These are phyloP conservation scores for Microcebus griseorufus DNA, from an alignment of 2,113 vertebrate genomes.

Conservation along the genomic window DNA sequence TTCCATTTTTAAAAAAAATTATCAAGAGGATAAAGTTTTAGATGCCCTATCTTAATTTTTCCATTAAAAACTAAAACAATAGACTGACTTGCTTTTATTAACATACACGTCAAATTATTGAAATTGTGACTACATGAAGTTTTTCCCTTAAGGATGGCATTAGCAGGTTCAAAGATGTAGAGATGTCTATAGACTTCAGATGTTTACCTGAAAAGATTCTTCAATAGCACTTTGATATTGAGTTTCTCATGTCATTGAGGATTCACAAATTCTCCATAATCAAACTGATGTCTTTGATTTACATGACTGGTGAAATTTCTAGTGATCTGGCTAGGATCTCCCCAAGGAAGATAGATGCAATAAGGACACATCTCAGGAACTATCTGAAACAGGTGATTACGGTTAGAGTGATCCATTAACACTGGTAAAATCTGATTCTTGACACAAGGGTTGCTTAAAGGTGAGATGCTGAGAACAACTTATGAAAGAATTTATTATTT, in stretches of 20 bases:
- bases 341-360: slow-evolving; percentile 90
- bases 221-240: slow-evolving; percentile 88
- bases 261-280: slow-evolving; percentile 89
- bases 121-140: slow-evolving; percentile 65
- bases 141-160: slow-evolving; percentile 78
- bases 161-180: slow-evolving; percentile 72
- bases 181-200: slow-evolving; percentile 76
- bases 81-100: slow-evolving; percentile 81
- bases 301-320: slow-evolving; percentile 90
- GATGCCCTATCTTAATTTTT: slow-evolving; percentile 53
- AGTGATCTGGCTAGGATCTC: slow-evolving; percentile 88
- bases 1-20: not conserved
- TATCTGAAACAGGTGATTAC: slow-evolving; percentile 86
- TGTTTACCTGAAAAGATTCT: slow-evolving; percentile 86
- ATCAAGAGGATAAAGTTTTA: slow-evolving; percentile 46
- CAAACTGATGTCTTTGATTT: slow-evolving; percentile 89
- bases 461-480: slow-evolving; percentile 83
- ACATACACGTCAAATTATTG: slow-evolving; percentile 68
- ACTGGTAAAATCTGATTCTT: slow-evolving; percentile 87
- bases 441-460: slow-evolving; percentile 90
- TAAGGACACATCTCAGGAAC: slow-evolving; percentile 91
- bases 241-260: slow-evolving; percentile 88
- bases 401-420: slow-evolving; percentile 89
- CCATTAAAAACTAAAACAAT: slow-evolving; percentile 67
- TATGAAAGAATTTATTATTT: slow-evolving; percentile 71